phyloP scores from a whole-genome alignment of 1,140 invertebrate species.

The Zaprionus vittiger region DNA sequence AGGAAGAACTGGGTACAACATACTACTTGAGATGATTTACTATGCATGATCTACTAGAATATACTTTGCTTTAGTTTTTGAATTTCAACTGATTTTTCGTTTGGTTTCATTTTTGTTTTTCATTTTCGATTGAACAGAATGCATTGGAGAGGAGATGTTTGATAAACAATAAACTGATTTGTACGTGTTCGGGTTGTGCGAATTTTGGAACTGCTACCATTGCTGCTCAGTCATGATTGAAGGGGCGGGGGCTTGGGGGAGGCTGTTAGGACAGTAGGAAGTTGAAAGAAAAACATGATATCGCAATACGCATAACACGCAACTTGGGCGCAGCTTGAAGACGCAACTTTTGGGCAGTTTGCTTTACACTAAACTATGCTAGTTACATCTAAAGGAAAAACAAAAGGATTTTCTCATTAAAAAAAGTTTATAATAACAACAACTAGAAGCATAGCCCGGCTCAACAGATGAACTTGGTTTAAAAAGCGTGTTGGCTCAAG shows the following conservation, averaged over 20 bases:
- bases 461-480: conserved; percentile 9
- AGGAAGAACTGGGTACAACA: conserved; percentile 60
- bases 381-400: conserved; percentile 28
- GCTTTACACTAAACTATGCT: conserved; percentile 40
- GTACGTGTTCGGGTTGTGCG: conserved; percentile 53
- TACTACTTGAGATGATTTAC: conserved; percentile 69
- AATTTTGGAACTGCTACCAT: conserved; percentile 82
- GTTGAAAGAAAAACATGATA: conserved; percentile 71
- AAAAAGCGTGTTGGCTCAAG: conserved; percentile 36
- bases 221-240: conserved; percentile 81
- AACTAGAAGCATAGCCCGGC: conserved; percentile 45
- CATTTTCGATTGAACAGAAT: conserved; percentile 69
- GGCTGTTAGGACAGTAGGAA: conserved; percentile 15
- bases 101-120: conserved; percentile 53
- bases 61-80: conserved; percentile 36
- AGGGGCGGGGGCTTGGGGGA: conserved; percentile 25
- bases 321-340: conserved; percentile 62
- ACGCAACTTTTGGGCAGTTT: conserved; percentile 28
- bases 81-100: conserved; percentile 41
- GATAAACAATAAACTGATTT: conserved; percentile 67
- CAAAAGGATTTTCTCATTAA: neutral
- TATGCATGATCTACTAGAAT: conserved; percentile 53
- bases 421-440: neutral
- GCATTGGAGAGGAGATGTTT: conserved; percentile 76
- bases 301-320: conserved; percentile 62